Percentiles rank a stretch among this genome's conserved stretches.
Conservation (phyloP, 2,888 invertebrate genomes). For the Siphlonurus alternatus region DNA sequence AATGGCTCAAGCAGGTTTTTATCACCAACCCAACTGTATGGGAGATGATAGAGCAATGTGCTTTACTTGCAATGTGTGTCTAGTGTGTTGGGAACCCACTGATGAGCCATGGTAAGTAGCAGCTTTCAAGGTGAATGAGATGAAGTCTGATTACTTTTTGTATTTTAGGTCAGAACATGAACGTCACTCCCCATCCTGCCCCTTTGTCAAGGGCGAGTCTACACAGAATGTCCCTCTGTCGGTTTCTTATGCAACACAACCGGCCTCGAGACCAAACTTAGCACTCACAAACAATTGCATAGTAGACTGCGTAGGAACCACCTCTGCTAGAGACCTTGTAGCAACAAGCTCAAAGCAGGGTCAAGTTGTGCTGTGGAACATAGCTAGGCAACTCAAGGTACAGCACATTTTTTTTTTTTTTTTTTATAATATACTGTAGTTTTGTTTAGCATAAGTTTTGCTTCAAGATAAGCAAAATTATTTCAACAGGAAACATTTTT, state of each 20-base stretch:
- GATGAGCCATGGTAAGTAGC: conserved; percentile 72
- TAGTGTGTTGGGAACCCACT: conserved; percentile 92
- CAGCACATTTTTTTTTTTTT: too few relatives aligned
- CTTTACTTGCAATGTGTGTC: conserved; percentile 85
- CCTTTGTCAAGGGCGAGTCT: conserved; percentile 86
- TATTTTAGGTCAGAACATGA: conserved; percentile 67
- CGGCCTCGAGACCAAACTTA: conserved; percentile 26
- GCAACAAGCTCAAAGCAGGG: conserved; percentile 34
- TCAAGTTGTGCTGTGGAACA: conserved; percentile 64
- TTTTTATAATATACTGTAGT: conserved; percentile 12
- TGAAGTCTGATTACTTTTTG: background rate
- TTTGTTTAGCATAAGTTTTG: too few relatives aligned
- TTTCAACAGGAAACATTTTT: conserved; percentile 11
- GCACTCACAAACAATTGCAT: conserved; percentile 40
- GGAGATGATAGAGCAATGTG: conserved; percentile 94
- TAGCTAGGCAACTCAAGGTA: conserved; percentile 53
- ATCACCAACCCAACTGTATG: conserved; percentile 77
- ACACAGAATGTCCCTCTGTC: conserved; percentile 89
- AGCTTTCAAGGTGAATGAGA: background rate
- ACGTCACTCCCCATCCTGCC: conserved; percentile 82
- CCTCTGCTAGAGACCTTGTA: conserved; percentile 30
- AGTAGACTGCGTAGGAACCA: conserved; percentile 32
- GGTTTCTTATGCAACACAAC: conserved; percentile 66
- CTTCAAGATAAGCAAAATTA: too few relatives aligned
- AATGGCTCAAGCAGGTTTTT: conserved; percentile 95